Conservation (phyloP, 2,113 vertebrate genomes). For the Brachypodius melanocephalos region DNA sequence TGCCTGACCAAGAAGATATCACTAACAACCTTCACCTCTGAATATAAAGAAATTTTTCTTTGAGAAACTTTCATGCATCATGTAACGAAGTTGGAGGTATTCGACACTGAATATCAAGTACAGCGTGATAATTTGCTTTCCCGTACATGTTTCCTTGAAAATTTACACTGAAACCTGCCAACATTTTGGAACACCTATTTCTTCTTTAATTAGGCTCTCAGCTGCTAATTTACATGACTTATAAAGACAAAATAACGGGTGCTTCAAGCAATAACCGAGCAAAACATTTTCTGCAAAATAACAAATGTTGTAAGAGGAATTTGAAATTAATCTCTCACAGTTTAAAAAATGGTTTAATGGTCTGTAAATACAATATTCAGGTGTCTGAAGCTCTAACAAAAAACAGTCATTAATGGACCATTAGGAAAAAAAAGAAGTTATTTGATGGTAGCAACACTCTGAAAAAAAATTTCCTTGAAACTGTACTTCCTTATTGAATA, state of each 20-base stretch:
- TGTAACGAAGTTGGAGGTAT: not conserved
- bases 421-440: not conserved
- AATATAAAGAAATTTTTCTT: not conserved
- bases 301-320: not conserved
- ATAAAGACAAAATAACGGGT: not conserved
- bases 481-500: not conserved
- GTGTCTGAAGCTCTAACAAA: not conserved
- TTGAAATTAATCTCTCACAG: not conserved
- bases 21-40: not conserved
- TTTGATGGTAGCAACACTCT: not conserved
- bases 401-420: not conserved
- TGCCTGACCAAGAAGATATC: not conserved
- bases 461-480: not conserved
- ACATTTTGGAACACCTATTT: not conserved
- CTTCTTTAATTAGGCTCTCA: not conserved
- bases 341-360: not conserved
- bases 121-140: not conserved
- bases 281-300: not conserved
- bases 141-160: not conserved
- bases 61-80: not conserved
- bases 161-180: not conserved
- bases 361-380: not conserved
- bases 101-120: not conserved
- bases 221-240: not conserved
- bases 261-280: not conserved